Evolutionary conservation across 2,113 vertebrate species (phyloP).

Genomic region (Canis aureus): DNA sequence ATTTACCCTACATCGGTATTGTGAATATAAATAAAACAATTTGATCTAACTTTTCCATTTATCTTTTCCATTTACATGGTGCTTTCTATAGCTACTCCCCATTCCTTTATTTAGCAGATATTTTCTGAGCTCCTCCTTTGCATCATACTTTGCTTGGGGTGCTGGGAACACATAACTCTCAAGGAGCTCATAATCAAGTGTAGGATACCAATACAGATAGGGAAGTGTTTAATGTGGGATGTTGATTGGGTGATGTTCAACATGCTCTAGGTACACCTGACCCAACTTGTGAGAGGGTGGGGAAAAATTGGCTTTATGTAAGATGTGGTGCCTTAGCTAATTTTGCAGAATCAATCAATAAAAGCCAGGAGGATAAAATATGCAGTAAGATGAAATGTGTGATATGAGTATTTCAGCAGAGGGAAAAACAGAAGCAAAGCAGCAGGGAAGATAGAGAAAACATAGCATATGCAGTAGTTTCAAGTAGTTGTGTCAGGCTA

Average conservation of each 20-base stretch:
- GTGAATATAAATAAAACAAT: background rate
- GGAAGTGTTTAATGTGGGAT: background rate
- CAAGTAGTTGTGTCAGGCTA: background rate
- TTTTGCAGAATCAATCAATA: background rate
- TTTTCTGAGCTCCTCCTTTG: background rate
- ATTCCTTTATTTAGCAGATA: background rate
- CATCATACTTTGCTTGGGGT: background rate
- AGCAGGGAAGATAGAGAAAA: background rate
- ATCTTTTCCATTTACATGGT: background rate
- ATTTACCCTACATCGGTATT: background rate
- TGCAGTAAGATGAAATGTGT: background rate
- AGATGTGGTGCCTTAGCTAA: background rate
- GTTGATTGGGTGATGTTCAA: background rate
- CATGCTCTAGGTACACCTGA: background rate
- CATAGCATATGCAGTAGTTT: background rate
- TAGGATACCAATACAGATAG: background rate
- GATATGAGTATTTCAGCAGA: background rate
- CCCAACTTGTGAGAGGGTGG: background rate
- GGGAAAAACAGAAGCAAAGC: background rate
- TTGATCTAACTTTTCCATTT: background rate
- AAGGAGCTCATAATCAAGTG: background rate
- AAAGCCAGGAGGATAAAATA: background rate
- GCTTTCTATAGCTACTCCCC: background rate
- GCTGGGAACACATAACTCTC: background rate
- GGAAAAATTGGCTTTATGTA: background rate